A percentile compares a stretch with the other conserved stretches of the same genome.
Evolutionary conservation across 2,113 vertebrate genomes (phyloP).

Genomic region (Menidia beryllina): DNA sequence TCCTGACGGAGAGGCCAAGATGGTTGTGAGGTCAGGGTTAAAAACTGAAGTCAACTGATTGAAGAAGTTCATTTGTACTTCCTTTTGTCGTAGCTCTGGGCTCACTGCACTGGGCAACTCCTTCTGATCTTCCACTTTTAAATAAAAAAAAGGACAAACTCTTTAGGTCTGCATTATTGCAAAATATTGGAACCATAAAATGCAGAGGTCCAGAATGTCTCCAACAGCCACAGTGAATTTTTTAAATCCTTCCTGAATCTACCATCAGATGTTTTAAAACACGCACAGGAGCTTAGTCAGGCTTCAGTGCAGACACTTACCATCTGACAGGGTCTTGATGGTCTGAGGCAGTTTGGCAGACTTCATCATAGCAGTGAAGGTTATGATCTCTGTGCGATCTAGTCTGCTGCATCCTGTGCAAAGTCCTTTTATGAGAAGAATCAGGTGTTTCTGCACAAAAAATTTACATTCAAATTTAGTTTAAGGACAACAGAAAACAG

Average conservation of each 20-base stretch:
- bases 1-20: constrained; percentile 78
- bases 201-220: not conserved
- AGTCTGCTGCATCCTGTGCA: constrained; percentile 97
- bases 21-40: constrained; percentile 88
- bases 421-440: constrained; percentile 97
- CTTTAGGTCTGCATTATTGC: not conserved
- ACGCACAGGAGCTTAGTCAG: not conserved
- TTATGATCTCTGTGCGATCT: constrained; percentile 97
- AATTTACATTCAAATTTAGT: not conserved
- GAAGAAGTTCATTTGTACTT: constrained; percentile 99
- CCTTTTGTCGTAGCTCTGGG: constrained; percentile 94
- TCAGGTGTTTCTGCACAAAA: constrained; percentile 92
- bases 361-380: constrained; percentile 99
- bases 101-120: constrained; percentile 91
- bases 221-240: not conserved
- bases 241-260: not conserved
- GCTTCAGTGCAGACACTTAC: constrained; percentile 70
- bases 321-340: constrained; percentile 97
- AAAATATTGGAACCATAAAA: not conserved
- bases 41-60: constrained; percentile 97
- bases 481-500: not conserved
- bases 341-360: constrained; percentile 98
- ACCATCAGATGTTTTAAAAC: not conserved
- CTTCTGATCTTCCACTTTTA: constrained; percentile 97
- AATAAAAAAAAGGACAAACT: constrained; percentile 9